These are phyloP conservation scores for Epirrhoe alternata DNA, from an alignment of 2,888 invertebrate species.

Conservation along the genomic window DNA sequence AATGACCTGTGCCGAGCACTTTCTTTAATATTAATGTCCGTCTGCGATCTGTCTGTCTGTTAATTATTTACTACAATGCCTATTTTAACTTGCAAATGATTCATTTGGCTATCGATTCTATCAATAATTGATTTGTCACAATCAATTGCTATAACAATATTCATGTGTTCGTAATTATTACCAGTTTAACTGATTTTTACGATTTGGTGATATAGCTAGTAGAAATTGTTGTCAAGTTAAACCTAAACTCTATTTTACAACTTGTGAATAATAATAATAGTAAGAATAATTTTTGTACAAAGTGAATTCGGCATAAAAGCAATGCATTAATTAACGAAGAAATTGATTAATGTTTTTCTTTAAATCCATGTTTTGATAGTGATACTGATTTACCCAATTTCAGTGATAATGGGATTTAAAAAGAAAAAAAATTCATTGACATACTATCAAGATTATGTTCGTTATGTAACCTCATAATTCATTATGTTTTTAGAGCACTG, in stretches of 20 bases:
- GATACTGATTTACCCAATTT: not conserved
- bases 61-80: conserved; percentile 36
- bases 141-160: no score
- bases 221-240: no score
- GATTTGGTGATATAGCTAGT: no score
- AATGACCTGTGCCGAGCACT: conserved; percentile 62
- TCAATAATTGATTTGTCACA: conserved; percentile 11
- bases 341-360: not conserved
- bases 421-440: no score
- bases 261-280: no score
- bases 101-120: conserved; percentile 10
- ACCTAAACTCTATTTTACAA: no score
- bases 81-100: conserved; percentile 30
- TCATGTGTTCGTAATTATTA: no score
- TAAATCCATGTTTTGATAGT: not conserved
- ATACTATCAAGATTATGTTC: no score
- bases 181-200: no score
- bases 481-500: no score
- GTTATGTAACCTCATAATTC: no score
- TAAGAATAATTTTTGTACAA: no score
- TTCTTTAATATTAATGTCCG: conserved; percentile 45
- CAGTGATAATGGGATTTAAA: not conserved
- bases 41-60: conserved; percentile 42
- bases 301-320: not conserved
- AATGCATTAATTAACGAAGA: not conserved